These are phyloP conservation scores for Caracal caracal DNA, from an alignment of 2,113 vertebrate genomes.

Conservation along the genomic window DNA sequence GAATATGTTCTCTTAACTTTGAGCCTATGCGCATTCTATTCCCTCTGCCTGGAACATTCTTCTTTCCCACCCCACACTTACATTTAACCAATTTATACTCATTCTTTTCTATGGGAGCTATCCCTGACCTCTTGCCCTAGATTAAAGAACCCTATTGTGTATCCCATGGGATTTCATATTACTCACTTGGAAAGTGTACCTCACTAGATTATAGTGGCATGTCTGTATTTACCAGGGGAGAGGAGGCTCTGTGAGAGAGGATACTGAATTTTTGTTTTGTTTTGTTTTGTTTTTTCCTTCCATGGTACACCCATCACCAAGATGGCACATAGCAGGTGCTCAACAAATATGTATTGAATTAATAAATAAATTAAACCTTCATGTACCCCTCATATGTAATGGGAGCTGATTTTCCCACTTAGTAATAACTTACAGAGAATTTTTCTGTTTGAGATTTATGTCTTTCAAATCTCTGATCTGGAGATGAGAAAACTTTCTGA, in stretches of 20 bases:
- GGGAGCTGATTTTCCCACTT: background rate
- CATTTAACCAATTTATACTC: background rate
- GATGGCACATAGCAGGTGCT: background rate
- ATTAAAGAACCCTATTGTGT: background rate
- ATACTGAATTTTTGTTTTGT: background rate
- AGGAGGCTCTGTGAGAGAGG: background rate
- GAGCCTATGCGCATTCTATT: background rate
- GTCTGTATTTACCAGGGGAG: background rate
- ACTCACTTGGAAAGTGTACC: background rate
- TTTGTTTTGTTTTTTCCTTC: background rate
- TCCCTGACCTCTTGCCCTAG: background rate
- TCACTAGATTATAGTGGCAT: background rate
- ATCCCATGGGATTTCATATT: background rate
- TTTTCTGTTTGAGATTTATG: background rate
- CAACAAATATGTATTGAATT: background rate
- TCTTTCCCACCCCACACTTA: background rate
- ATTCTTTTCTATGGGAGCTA: background rate
- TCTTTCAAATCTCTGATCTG: background rate
- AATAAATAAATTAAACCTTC: background rate
- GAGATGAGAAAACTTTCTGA: conserved; percentile 17
- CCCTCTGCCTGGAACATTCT: background rate
- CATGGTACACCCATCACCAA: background rate
- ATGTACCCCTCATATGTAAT: background rate
- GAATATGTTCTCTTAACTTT: background rate
- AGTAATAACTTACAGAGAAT: background rate